Conservation (phyloP, 1,140 invertebrate genomes). For the Solen grandis region DNA sequence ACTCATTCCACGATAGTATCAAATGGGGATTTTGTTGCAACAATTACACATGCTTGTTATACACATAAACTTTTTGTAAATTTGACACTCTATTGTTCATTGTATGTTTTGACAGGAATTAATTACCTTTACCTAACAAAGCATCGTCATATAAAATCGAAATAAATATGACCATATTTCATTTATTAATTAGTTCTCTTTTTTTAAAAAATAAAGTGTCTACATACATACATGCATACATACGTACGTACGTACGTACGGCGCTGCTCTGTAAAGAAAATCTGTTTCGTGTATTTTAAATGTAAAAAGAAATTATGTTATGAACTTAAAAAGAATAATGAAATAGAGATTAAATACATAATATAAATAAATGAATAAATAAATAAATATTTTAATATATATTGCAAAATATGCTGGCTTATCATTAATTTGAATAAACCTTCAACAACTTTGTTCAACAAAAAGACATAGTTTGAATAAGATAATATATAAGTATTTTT, state of each 20-base stretch:
- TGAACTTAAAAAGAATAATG: not conserved
- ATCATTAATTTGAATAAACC: not conserved
- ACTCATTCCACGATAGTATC: too few species aligned
- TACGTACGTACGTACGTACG: too few species aligned
- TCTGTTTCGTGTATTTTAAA: slow-evolving; percentile 4
- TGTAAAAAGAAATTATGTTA: not conserved
- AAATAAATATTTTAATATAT: not conserved
- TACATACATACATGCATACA: too few species aligned
- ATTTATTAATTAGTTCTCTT: too few species aligned
- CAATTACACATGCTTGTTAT: too few species aligned
- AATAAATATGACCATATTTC: too few species aligned
- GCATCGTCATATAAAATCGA: too few species aligned
- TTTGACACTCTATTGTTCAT: too few species aligned
- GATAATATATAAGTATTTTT: not conserved
- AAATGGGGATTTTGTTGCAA: too few species aligned
- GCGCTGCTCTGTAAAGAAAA: not conserved
- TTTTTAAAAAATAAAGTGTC: slow-evolving; percentile 1
- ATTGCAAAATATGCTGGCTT: not conserved
- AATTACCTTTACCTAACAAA: too few species aligned
- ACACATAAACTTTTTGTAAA: too few species aligned
- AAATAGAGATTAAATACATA: not conserved
- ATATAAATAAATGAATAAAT: not conserved
- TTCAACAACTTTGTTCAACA: not conserved
- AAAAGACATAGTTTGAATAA: not conserved
- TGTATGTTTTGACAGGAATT: too few species aligned